Evolutionary conservation across 2,113 vertebrate genomes (phyloP).

Genomic region (Ramphastos sulfuratus): DNA sequence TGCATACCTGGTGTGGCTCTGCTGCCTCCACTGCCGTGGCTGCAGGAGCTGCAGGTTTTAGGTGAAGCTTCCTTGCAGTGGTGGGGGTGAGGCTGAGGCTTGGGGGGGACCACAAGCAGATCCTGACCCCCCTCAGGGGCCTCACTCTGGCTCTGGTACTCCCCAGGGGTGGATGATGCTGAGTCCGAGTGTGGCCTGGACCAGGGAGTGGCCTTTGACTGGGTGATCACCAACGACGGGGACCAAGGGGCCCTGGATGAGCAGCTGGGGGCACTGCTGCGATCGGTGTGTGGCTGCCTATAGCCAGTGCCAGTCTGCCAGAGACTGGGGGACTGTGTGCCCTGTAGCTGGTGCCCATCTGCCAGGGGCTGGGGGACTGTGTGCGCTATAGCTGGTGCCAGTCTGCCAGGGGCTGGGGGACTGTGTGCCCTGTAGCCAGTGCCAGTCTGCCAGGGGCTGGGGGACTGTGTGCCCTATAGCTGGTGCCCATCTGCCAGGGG

Average conservation of each 20-base stretch:
- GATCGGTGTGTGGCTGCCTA: slow-evolving; percentile 42
- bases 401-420: neutral
- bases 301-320: neutral
- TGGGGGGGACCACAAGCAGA: neutral
- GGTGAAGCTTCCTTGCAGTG: neutral
- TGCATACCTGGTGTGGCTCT: too few relatives aligned
- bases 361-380: too few relatives aligned
- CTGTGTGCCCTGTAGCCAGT: neutral
- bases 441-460: neutral
- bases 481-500: neutral
- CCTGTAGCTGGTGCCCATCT: too few relatives aligned
- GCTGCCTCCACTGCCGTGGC: rapidly evolving
- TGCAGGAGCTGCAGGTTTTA: neutral
- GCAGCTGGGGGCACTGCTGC: slow-evolving; percentile 79
- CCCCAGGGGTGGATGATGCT: slow-evolving; percentile 76
- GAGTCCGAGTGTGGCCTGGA: slow-evolving; percentile 94
- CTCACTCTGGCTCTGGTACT: neutral
- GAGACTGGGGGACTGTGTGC: neutral
- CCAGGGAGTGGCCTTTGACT: slow-evolving; percentile 80
- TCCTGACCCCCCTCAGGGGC: neutral
- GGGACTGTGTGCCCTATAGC: neutral
- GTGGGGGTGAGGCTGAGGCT: neutral
- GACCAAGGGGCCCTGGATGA: slow-evolving; percentile 63
- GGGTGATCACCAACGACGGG: slow-evolving; percentile 82
- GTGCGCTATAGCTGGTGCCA: neutral